These are phyloP conservation scores for Neelides sp. DNA, from an alignment of 1,140 invertebrate species.

Conservation along the genomic window DNA sequence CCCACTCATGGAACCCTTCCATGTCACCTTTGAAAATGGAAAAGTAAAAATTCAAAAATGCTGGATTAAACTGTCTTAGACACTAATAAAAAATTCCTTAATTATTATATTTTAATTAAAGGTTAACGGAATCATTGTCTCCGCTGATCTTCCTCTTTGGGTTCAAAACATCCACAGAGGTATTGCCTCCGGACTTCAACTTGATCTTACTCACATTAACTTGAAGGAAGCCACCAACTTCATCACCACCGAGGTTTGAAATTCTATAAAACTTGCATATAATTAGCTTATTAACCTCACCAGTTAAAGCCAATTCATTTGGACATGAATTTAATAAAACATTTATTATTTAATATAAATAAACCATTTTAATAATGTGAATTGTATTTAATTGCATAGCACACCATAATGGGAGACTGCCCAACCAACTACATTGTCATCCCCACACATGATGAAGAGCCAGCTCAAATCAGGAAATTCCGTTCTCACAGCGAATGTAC, in stretches of 20 bases:
- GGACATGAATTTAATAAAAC: not conserved
- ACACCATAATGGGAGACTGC: constrained; percentile 27
- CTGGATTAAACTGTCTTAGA: too few relatives aligned
- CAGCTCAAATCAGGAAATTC: constrained; percentile 22
- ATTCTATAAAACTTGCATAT: not conserved
- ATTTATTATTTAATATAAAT: not conserved
- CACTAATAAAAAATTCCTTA: not conserved
- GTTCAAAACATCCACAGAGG: constrained; percentile 24
- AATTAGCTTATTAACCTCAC: too few relatives aligned
- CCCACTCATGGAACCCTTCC: constrained; percentile 24
- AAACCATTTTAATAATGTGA: not conserved
- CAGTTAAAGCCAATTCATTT: too few relatives aligned
- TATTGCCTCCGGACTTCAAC: constrained; percentile 24
- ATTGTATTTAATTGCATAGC: constrained; percentile 7
- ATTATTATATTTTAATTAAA: not conserved
- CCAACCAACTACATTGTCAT: constrained; percentile 24
- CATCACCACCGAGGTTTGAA: constrained; percentile 16
- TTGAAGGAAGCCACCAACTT: constrained; percentile 7
- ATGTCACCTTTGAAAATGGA: constrained; percentile 18
- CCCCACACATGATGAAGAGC: constrained; percentile 7
- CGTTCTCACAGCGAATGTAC: constrained; percentile 15
- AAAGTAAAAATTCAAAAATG: too few relatives aligned
- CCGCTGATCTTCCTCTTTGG: constrained; percentile 20
- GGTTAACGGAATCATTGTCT: constrained; percentile 22
- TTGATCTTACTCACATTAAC: constrained; percentile 17